Base-by-base conservation (phyloP, 2,888 invertebrate species). In the Liopterus haemorrhoidalis region DNA sequence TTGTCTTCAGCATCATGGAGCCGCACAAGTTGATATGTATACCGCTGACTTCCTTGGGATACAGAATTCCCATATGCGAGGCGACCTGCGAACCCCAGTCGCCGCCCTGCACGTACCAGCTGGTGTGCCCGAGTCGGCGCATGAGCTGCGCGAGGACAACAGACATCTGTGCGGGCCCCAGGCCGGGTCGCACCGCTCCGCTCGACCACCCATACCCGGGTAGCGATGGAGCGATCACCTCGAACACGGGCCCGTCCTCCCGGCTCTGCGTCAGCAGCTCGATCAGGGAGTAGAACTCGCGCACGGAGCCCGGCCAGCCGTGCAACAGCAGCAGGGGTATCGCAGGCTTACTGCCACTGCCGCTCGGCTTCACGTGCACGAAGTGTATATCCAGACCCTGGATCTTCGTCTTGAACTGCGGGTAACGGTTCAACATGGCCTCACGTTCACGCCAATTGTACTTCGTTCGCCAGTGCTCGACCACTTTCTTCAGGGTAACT, bases 251-350 rank as follows among this genome's bases (percentile, higher is more conserved):
- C 1, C 70, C 74, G 0, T 66, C 56, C 31, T 69, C 66, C 0
- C 70, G 70, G 24, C 38, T 33, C 0, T 74, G 78, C 1, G 62
- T 64, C 8, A 89, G 68, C 27, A 76, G 59, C 0, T 86, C 85
- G 33, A 88, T 79, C 0, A 86, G 65, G 36, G 81, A 79, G 58
- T 84, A 82, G 66, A 90, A 92, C 67, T 93, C 92, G 12, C 81
- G 71, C 1, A 90, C 74, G 0, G 87, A 88, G 1, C 91, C 89
- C 0, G 92, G 91, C 92, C 93, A 93, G 24, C 93, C 93, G 61
- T 93, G 92, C 9, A 85, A 65, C 25, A 93, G 55, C 2, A 88
- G 65, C 0, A 89, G 58, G 0, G 88, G 85, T 1, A 82, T 51
- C 1, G 78, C 71, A 8, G 25, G 12, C 57, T 73, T 61, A 1